These are phyloP conservation scores for Phasia obesa DNA, from an alignment of 2,888 invertebrate species.

Conservation along the genomic window DNA sequence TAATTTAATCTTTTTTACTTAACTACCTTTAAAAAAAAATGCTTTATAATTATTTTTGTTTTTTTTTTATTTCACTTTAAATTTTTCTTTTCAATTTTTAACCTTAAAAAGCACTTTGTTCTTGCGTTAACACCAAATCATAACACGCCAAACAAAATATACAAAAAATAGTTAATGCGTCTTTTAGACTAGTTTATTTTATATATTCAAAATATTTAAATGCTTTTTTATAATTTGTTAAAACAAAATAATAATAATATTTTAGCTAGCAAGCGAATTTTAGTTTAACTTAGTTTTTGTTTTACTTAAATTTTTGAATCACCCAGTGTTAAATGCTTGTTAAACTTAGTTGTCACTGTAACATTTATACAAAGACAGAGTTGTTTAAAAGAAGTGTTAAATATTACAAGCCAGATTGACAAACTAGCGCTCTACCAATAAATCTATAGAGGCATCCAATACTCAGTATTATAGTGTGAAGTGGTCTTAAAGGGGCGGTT, in stretches of 20 bases:
- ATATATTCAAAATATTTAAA: conserved; percentile 10
- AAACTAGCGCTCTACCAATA: too few relatives aligned
- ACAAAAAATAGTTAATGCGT: conserved; percentile 3
- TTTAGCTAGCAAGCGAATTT: not conserved
- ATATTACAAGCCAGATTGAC: too few relatives aligned
- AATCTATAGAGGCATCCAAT: too few relatives aligned
- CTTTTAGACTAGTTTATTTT: not conserved
- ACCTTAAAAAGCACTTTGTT: conserved; percentile 58
- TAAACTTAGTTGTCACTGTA: conserved; percentile 4
- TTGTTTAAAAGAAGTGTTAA: not conserved
- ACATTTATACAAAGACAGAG: not conserved
- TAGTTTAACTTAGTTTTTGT: not conserved
- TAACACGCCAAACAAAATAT: conserved; percentile 51
- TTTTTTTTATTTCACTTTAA: not conserved
- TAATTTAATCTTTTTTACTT: conserved; percentile 23
- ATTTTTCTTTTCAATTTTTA: conserved; percentile 27
- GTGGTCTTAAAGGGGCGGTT: too few relatives aligned
- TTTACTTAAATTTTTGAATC: not conserved
- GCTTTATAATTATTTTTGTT: conserved; percentile 39
- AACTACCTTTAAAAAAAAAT: conserved; percentile 13
- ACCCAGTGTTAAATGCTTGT: not conserved
- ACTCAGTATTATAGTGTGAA: too few relatives aligned
- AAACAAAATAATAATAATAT: not conserved
- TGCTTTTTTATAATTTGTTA: conserved; percentile 11
- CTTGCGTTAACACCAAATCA: conserved; percentile 54